A percentile compares a stretch with the other conserved stretches of the same genome.
Evolutionary conservation across 1,140 invertebrate species (phyloP).

Genomic region (Ephestia elutella): DNA sequence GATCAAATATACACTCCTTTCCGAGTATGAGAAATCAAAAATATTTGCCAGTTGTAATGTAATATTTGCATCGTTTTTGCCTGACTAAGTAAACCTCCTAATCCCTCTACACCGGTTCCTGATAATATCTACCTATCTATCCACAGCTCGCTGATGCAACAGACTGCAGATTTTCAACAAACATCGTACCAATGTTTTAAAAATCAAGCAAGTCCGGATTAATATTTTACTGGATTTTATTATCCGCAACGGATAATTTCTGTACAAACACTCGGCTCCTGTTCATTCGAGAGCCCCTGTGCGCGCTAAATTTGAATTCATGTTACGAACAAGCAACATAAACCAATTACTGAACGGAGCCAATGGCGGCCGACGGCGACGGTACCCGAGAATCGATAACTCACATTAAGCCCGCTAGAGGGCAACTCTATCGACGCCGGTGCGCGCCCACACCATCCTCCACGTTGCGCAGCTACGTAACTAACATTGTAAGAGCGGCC

Average conservation of each 20-base stretch:
- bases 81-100: too few species aligned
- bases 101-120: too few species aligned
- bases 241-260: conserved; percentile 62
- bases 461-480: conserved; percentile 58
- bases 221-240: conserved; percentile 46
- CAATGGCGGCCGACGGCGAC: conserved; percentile 53
- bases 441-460: conserved; percentile 69
- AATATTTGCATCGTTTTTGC: too few species aligned
- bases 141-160: too few species aligned
- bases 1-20: too few species aligned
- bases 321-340: conserved; percentile 67
- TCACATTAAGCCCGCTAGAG: conserved; percentile 72
- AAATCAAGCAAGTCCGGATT: too few species aligned
- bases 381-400: conserved; percentile 73
- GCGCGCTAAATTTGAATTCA: conserved; percentile 74
- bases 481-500: conserved; percentile 52
- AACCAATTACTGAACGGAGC: conserved; percentile 67
- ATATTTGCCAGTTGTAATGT: too few species aligned
- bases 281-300: conserved; percentile 53
- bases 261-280: conserved; percentile 53
- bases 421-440: conserved; percentile 56
- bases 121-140: too few species aligned
- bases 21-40: too few species aligned
- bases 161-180: too few species aligned
- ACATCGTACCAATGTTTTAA: too few species aligned